phyloP scores from a whole-genome alignment of 2,113 vertebrate genomes.

The Corythornis madagascariensis region DNA sequence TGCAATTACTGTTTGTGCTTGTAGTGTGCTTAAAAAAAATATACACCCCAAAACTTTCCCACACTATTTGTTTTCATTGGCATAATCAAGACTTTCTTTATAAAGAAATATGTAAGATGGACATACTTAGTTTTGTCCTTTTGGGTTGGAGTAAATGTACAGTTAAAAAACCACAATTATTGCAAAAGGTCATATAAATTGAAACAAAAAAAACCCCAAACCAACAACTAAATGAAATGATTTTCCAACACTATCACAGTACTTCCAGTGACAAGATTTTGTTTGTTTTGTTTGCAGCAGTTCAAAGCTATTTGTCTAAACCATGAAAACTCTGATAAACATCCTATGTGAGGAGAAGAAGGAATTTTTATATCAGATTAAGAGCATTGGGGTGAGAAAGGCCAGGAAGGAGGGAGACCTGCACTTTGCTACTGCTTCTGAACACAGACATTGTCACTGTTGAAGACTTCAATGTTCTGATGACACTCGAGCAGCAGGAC shows the following conservation, averaged over 20 bases:
- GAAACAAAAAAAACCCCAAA: not conserved
- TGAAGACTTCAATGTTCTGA: not conserved
- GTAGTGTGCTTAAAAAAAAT: conserved; percentile 42
- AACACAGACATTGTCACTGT: not conserved
- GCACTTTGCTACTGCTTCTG: not conserved
- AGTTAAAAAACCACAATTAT: not conserved
- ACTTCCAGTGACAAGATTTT: not conserved
- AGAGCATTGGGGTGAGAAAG: not conserved
- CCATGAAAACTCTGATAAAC: not conserved
- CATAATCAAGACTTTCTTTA: conserved; percentile 3
- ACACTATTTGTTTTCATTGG: conserved; percentile 63
- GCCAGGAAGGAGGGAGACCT: not conserved
- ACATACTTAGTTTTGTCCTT: conserved; percentile 30
- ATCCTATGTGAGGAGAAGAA: not conserved
- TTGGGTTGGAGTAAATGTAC: not conserved
- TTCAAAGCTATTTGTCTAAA: not conserved
- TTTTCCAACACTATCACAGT: not conserved
- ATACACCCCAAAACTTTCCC: conserved; percentile 40
- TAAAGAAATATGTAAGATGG: conserved; percentile 37
- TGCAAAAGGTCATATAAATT: not conserved
- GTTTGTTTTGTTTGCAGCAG: not conserved
- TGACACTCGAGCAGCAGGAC: not conserved
- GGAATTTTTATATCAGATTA: not conserved
- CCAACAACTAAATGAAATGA: not conserved
- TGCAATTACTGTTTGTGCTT: conserved; percentile 52